Evolutionary conservation across 2,888 invertebrate species (phyloP).

Genomic region (Odontothrips loti): DNA sequence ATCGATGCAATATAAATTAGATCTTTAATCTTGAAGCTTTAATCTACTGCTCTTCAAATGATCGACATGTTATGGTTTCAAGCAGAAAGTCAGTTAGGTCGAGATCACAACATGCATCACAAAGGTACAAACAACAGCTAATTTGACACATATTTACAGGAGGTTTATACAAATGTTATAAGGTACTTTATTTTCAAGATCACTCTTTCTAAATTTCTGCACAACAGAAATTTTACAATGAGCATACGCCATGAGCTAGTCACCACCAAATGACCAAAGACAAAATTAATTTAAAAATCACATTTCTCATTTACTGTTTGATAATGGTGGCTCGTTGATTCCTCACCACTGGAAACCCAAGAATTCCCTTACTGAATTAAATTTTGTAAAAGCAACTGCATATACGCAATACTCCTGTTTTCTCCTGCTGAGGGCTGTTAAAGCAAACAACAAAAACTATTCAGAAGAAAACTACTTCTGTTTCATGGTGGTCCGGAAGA

Average conservation of each 20-base stretch:
- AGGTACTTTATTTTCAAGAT: not conserved
- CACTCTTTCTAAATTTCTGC: not conserved
- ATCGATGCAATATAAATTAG: no score
- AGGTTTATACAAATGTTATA: not conserved
- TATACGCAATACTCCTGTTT: not conserved
- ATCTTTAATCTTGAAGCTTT: not conserved
- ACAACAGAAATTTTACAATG: not conserved
- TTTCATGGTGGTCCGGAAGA: no score
- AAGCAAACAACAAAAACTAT: no score
- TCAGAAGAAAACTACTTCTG: not conserved
- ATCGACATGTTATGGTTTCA: not conserved
- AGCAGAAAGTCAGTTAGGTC: not conserved
- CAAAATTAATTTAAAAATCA: not conserved
- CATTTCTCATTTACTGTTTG: not conserved
- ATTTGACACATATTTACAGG: not conserved
- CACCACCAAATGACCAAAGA: no score
- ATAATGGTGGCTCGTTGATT: not conserved
- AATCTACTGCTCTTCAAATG: not conserved
- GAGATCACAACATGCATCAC: not conserved
- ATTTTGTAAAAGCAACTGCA: no score
- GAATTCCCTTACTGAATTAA: no score
- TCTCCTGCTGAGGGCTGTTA: no score
- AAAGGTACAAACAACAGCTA: not conserved
- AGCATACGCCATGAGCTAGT: not conserved
- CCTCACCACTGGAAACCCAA: not conserved